Percentiles rank a stretch among this genome's conserved stretches.
Conservation (phyloP, 2,888 invertebrate genomes). For the Callinectes sapidus region DNA sequence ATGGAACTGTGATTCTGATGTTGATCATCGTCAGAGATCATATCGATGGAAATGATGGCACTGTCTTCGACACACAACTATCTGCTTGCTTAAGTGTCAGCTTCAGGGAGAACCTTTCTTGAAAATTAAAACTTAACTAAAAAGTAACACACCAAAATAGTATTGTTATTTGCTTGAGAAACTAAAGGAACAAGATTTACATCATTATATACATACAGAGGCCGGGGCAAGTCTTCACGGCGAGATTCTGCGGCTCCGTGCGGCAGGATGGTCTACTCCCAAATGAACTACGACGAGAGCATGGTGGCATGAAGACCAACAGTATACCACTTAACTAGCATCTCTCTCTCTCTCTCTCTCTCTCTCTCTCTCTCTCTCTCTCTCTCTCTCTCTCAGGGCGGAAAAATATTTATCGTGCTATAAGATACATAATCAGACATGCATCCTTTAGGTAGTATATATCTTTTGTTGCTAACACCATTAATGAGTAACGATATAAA, state of each 20-base stretch:
- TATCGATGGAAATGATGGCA: neutral
- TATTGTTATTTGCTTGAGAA: neutral
- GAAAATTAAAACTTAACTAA: no score
- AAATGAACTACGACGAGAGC: neutral
- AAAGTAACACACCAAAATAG: neutral
- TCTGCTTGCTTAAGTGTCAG: neutral
- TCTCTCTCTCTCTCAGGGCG: no score
- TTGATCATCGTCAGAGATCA: neutral
- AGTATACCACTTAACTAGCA: neutral
- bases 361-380: conserved; percentile 1
- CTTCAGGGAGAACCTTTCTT: neutral
- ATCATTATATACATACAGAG: neutral
- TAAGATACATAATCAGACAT: neutral
- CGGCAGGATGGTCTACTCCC: neutral
- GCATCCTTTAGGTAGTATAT: neutral
- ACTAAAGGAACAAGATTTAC: neutral
- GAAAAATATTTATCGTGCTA: neutral
- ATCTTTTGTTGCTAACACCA: neutral
- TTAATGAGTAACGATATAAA: neutral
- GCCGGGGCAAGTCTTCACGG: neutral
- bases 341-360: neutral
- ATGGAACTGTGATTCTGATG: neutral
- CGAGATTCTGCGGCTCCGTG: neutral
- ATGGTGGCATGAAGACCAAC: neutral
- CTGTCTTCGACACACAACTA: neutral